Evolutionary conservation across 2,888 invertebrate species (phyloP).

Genomic region (Cinara cedri): DNA sequence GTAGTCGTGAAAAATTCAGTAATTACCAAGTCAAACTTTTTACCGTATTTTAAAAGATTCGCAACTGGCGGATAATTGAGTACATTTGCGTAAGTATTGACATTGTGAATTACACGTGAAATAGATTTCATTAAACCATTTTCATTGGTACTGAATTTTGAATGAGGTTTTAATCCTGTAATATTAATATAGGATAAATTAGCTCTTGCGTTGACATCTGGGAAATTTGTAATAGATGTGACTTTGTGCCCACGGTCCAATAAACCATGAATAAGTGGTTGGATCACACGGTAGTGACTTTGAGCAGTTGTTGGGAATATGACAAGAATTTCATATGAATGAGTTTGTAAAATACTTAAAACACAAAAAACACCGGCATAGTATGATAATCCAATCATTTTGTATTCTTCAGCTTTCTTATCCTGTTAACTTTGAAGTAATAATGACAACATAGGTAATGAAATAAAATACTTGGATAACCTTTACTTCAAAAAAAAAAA

Average conservation of each 20-base stretch:
- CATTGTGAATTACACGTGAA: background rate
- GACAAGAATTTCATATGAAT: conserved; percentile 29
- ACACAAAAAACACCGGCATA: background rate
- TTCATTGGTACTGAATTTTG: background rate
- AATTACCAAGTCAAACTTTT: conserved; percentile 38
- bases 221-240: conserved; percentile 26
- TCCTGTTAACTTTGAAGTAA: too few relatives aligned
- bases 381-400: background rate
- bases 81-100: background rate
- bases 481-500: too few relatives aligned
- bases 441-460: too few relatives aligned
- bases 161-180: conserved; percentile 8
- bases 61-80: background rate
- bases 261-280: conserved; percentile 4
- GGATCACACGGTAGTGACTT: conserved; percentile 34
- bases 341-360: background rate
- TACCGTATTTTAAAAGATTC: background rate
- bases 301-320: conserved; percentile 47
- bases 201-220: background rate
- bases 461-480: too few relatives aligned
- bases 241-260: conserved; percentile 37
- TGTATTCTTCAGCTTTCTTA: background rate
- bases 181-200: conserved; percentile 39
- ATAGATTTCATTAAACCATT: background rate
- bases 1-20: conserved; percentile 7